phyloP scores from a whole-genome alignment of 2,113 vertebrate species.

The Salminus brasiliensis region DNA sequence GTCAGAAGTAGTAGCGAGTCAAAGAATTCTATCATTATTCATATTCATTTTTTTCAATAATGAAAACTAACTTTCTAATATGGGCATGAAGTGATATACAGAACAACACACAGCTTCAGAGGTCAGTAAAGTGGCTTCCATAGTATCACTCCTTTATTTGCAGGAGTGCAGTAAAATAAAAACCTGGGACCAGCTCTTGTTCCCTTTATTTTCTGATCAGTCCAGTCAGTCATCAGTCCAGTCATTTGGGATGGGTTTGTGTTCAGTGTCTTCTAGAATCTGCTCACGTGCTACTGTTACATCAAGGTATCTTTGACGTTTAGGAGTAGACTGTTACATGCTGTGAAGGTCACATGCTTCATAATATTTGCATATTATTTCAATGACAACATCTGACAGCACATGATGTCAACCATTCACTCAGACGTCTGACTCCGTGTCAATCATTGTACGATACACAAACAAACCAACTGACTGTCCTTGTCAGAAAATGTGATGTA shows the following conservation, averaged over 20 bases:
- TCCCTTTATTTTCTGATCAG: too few relatives aligned
- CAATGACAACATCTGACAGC: background rate
- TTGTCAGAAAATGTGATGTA: background rate
- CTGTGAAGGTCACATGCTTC: background rate
- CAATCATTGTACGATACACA: background rate
- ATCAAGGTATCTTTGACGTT: background rate
- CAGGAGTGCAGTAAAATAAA: too few relatives aligned
- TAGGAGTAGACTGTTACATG: background rate
- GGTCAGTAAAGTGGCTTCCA: too few relatives aligned
- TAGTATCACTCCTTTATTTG: too few relatives aligned
- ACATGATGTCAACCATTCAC: background rate
- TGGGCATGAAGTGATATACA: too few relatives aligned
- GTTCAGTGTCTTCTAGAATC: background rate
- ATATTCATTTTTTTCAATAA: too few relatives aligned
- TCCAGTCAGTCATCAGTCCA: too few relatives aligned
- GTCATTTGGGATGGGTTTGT: background rate
- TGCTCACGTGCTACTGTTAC: background rate
- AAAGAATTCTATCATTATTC: too few relatives aligned
- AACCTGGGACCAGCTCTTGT: too few relatives aligned
- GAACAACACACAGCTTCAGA: too few relatives aligned
- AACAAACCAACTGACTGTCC: background rate
- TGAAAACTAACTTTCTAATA: too few relatives aligned
- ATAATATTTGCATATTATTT: background rate
- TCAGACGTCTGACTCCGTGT: background rate
- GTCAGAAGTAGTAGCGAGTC: too few relatives aligned